Evolutionary conservation across 1,140 invertebrate species (phyloP).

Genomic region (Plodia interpunctella): DNA sequence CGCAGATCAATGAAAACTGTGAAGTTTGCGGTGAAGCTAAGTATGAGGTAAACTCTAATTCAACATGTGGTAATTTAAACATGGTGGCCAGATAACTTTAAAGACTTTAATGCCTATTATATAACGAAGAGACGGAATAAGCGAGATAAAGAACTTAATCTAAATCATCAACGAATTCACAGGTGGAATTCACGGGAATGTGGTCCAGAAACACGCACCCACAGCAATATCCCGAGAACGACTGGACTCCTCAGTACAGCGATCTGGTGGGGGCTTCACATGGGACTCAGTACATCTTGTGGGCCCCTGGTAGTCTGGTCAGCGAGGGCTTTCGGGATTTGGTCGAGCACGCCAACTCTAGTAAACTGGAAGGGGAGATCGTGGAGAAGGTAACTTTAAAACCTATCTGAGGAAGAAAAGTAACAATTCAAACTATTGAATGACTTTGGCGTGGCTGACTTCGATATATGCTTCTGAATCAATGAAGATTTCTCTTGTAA

Average conservation of each 20-base stretch:
- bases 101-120: not conserved
- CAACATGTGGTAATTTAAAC: too few species aligned
- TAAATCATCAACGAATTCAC: not conserved
- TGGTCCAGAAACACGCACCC: constrained; percentile 68
- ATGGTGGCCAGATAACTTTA: too few species aligned
- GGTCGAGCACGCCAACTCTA: constrained; percentile 56
- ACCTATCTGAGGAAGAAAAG: too few species aligned
- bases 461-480: too few species aligned
- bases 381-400: constrained; percentile 54
- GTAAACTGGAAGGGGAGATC: constrained; percentile 54
- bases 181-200: constrained; percentile 56
- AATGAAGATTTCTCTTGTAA: too few species aligned
- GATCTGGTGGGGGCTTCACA: constrained; percentile 61
- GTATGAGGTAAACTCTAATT: constrained; percentile 46
- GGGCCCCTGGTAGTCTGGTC: constrained; percentile 47
- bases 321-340: constrained; percentile 48
- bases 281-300: constrained; percentile 39
- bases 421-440: too few species aligned
- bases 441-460: too few species aligned
- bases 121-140: not conserved
- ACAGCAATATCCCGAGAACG: constrained; percentile 55
- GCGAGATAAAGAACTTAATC: not conserved
- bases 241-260: constrained; percentile 53
- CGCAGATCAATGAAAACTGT: constrained; percentile 49
- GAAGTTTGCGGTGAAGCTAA: constrained; percentile 65